Base-by-base conservation (phyloP, 2,888 invertebrate species). In the Pterobdella sp. region DNA sequence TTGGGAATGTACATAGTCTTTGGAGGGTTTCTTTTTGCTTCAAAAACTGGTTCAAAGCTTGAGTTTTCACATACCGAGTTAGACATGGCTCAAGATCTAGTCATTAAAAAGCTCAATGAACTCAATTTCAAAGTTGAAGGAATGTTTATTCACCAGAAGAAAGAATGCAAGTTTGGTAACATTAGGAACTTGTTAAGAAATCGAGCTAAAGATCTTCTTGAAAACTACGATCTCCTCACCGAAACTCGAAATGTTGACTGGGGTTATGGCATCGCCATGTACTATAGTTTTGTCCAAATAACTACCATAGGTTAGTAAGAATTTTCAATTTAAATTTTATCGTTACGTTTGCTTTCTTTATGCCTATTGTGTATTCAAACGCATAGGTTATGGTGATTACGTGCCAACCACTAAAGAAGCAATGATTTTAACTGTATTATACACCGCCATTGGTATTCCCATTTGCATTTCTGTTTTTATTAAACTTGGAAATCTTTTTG, bases 211-310 rank as follows among this genome's bases (percentile, higher is more conserved):
- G 34, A 67, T 26, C 35, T 67, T n/a, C 35, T 67, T 0, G 32
- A 67, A 4, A 42, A 67, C 37, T 42, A 36, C 67, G 67, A 67
- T 29, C 67, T 67, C 26, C 37, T 42, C 14, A 26, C 35, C 10
- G 34, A 67, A 7, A 42, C 35, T n/a, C 22, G 36, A 1, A 42
- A 29, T 34, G 42, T 67, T 29, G 42, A 35, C 4, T 67, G 67
- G 67, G 26, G 36, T n/a, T 18, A 26, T 7, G 36, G 37, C 37
- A 67, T 67, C 14, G 67, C 67, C 67, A 67, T 67, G 67, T 67
- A 67, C 67, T 67, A 67, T 37, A 67, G 67, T 37, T 67, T 67
- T 26, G 67, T 67, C 36, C 36, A 37, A 37, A 67, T 67, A 29
- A 67, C 67, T 31, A 67, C 67, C 1, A 67, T 67, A 36, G 67